Percentiles rank a stretch among this genome's conserved stretches.
Conservation (phyloP, 2,888 invertebrate genomes). For the Cosmopolites sordidus region DNA sequence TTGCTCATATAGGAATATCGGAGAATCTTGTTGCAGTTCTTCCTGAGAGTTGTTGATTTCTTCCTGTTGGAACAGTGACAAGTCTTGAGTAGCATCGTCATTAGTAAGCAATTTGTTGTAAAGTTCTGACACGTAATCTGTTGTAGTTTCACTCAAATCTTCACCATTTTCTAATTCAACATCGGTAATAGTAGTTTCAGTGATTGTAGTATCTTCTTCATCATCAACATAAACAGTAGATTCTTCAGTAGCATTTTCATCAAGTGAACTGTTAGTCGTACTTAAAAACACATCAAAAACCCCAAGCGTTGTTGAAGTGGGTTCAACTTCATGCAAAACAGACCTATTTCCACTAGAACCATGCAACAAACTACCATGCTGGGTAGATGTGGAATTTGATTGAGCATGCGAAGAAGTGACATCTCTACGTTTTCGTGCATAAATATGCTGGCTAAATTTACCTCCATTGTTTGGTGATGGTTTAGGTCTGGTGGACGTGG, state of each 20-base stretch:
- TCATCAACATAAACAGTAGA: not conserved
- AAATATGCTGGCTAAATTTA: constrained; percentile 49
- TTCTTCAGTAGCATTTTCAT: not conserved
- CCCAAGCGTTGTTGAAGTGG: constrained; percentile 7
- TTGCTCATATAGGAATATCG: constrained; percentile 33
- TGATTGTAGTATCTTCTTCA: not conserved
- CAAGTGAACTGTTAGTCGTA: constrained; percentile 20
- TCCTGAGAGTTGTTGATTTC: constrained; percentile 36
- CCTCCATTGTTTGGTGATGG: constrained; percentile 54
- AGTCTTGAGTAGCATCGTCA: constrained; percentile 11
- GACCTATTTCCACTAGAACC: constrained; percentile 37
- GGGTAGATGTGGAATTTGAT: constrained; percentile 30
- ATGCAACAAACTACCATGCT: constrained; percentile 32
- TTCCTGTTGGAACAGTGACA: constrained; percentile 29
- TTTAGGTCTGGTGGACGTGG: constrained; percentile 61
- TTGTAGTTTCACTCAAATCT: not conserved
- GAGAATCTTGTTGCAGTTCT: constrained; percentile 48
- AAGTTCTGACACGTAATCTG: constrained; percentile 5
- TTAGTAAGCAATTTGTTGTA: constrained; percentile 9
- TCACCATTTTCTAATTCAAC: not conserved
- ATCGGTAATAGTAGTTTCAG: too few species aligned
- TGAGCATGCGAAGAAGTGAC: constrained; percentile 44
- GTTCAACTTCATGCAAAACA: constrained; percentile 21
- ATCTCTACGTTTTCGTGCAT: constrained; percentile 67
- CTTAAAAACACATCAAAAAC: constrained; percentile 11